Percentiles rank a stretch among this genome's conserved stretches.
phyloP scores from a whole-genome alignment of 2,797 vertebrate genomes.

The Coranthus polyacanthus region DNA sequence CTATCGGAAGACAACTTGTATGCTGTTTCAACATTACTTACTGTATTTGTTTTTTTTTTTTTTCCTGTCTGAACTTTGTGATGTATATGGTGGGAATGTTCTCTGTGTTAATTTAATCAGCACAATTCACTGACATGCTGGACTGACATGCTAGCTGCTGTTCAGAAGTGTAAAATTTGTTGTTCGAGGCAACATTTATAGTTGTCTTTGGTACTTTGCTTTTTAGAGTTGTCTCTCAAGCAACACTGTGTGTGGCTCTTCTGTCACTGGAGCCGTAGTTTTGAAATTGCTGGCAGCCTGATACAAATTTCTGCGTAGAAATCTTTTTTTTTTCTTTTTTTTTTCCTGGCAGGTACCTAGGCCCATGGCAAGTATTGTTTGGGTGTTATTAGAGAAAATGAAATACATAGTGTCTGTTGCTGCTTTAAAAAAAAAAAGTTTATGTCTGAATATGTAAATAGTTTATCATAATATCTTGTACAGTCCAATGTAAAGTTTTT shows the following conservation, averaged over 20 bases:
- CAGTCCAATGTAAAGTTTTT: constrained; percentile 99
- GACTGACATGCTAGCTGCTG: constrained; percentile 99
- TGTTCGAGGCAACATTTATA: constrained; percentile 89
- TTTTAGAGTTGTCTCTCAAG: constrained; percentile 90
- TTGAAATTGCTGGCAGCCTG: constrained; percentile 89
- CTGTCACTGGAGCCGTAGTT: constrained; percentile 82
- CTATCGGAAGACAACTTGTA: constrained; percentile 89
- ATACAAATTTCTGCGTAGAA: constrained; percentile 91
- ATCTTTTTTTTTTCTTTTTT: constrained; percentile 78
- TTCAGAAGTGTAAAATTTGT: constrained; percentile 94
- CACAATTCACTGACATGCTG: constrained; percentile 99
- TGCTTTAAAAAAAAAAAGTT: constrained; percentile 98
- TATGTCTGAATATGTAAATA: constrained; percentile 99
- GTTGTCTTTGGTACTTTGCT: constrained; percentile 95
- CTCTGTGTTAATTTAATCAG: constrained; percentile 99
- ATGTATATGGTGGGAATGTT: constrained; percentile 99
- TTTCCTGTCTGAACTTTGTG: constrained; percentile 91
- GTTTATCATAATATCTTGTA: constrained; percentile 99
- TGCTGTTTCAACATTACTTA: constrained; percentile 95
- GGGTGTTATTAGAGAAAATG: constrained; percentile 93
- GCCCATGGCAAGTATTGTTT: constrained; percentile 94
- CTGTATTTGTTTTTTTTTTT: constrained; percentile 84
- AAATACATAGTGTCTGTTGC: constrained; percentile 98
- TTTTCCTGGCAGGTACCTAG: constrained; percentile 92
- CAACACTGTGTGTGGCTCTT: constrained; percentile 92